Percentiles rank a stretch among this genome's conserved stretches.
These are phyloP conservation scores for Anguilla obscura DNA, from an alignment of 2,797 vertebrate genomes.

Conservation along the genomic window DNA sequence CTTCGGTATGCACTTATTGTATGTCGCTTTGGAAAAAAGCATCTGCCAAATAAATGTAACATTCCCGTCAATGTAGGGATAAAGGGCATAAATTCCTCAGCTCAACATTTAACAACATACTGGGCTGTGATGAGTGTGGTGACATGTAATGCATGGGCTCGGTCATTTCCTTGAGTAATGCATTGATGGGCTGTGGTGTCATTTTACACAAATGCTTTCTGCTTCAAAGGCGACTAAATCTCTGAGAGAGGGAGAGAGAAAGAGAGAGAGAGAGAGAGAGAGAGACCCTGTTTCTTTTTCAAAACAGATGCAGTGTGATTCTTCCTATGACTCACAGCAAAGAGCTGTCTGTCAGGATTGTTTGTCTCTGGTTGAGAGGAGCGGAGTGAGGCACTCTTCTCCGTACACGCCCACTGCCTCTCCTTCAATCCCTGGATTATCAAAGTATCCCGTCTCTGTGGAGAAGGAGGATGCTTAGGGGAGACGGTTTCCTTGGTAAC, in stretches of 20 bases:
- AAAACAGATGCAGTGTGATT: not conserved
- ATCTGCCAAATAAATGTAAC: too few species aligned
- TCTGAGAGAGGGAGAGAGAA: not conserved
- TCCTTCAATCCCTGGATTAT: constrained; percentile 71
- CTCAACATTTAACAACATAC: not conserved
- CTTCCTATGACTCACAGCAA: constrained; percentile 38
- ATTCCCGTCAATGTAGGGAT: not conserved
- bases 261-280: not conserved
- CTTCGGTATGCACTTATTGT: too few species aligned
- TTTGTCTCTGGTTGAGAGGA: constrained; percentile 44
- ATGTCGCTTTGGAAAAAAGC: too few species aligned
- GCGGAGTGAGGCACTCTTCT: constrained; percentile 50
- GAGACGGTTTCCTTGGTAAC: constrained; percentile 73
- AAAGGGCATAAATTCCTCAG: not conserved
- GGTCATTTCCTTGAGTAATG: not conserved
- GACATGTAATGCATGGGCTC: not conserved
- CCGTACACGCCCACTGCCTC: constrained; percentile 45
- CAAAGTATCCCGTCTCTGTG: constrained; percentile 71
- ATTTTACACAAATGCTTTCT: not conserved
- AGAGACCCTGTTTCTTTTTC: constrained; percentile 6
- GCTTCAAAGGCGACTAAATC: not conserved
- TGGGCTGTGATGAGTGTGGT: not conserved
- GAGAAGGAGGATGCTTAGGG: constrained; percentile 64
- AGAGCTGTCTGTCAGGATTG: constrained; percentile 43
- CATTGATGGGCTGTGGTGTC: not conserved